Evolutionary conservation across 2,797 vertebrate genomes (phyloP).

Genomic region (Hippoglossus hippoglossus): DNA sequence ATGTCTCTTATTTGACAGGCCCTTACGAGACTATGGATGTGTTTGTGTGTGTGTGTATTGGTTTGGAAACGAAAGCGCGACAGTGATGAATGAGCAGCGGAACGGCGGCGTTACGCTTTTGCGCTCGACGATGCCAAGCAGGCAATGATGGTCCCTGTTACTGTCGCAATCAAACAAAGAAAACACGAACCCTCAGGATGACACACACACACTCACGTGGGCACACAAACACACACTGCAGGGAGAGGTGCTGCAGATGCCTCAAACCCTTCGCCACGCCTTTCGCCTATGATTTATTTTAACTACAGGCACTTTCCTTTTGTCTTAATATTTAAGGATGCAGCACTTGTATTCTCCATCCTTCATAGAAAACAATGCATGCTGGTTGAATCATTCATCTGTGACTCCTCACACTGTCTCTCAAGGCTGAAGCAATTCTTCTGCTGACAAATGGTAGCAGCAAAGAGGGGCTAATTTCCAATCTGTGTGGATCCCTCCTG

Average conservation of each 20-base stretch:
- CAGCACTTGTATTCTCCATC: constrained; percentile 45
- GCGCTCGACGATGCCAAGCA: constrained; percentile 60
- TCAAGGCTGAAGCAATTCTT: constrained; percentile 69
- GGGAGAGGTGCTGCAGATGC: not conserved
- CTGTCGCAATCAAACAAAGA: constrained; percentile 69
- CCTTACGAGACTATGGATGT: constrained; percentile 38
- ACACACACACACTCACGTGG: constrained; percentile 23
- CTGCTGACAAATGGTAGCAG: constrained; percentile 58
- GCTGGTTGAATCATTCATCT: constrained; percentile 72
- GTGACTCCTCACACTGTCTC: constrained; percentile 66
- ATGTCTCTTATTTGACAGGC: constrained; percentile 64
- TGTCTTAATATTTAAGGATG: constrained; percentile 57
- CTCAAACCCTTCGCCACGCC: constrained; percentile 19
- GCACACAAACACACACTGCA: not conserved
- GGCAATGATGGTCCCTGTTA: constrained; percentile 67
- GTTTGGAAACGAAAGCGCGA: constrained; percentile 48
- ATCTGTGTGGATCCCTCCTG: constrained; percentile 47
- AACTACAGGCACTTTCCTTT: constrained; percentile 34
- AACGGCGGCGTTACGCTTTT: constrained; percentile 60
- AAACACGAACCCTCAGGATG: constrained; percentile 50
- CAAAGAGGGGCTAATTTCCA: constrained; percentile 52
- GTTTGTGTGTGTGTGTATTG: constrained; percentile 21
- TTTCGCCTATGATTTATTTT: constrained; percentile 52
- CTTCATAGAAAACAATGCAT: constrained; percentile 60
- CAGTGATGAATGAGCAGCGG: constrained; percentile 76